Evolutionary conservation across 2,888 invertebrate species (phyloP), one percentile per base, ranked within the genome.

Genomic region (Drosophila colorata): DNA sequence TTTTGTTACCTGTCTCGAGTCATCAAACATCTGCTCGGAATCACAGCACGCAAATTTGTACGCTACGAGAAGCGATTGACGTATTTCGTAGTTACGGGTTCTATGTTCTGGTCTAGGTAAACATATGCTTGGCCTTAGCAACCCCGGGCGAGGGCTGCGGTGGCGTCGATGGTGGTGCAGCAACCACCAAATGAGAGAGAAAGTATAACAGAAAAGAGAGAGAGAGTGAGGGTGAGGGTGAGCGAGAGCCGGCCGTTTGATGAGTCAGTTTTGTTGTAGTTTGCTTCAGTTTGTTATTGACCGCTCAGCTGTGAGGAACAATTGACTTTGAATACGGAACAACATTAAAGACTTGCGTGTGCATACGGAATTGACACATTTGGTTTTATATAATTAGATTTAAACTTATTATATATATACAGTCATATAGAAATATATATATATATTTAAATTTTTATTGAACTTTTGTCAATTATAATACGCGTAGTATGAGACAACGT

Each of bases 401-500:
- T 64, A 58, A 37, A 60, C 20, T 28, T 35, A 40, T 35, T 47
- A 35, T 16, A 44, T 16, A 44, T 23, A 9, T 43, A 31, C 20
- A 20, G 3, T 20, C 20, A 20, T 20, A 20, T n/a, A n/a, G n/a
- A n/a, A 9, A 9, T 9, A 31, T 31, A 31, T 8, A 46, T 33
- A 43, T 43, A 33, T 25, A 51, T 35, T 44, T 0, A 2, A 14
- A 46, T 47, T 37, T 51, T 37, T 44, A 35, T 40, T 33, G 40
- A 33, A 14, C 23, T 48, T 48, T 60, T 48, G 48, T 60, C 7
- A 41, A 48, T 38, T 49, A 14, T 23, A 69, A 76, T 69, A 60
- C 43, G 20, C 65, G 56, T 83, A 87, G 87, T 68, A 85, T 85
- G 84, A 85, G 82, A 87, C 78, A 81, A 64, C 79, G 80, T 52